These are phyloP conservation scores for Tonatia bakeri DNA, from an alignment of 2,113 vertebrate species.

Conservation along the genomic window DNA sequence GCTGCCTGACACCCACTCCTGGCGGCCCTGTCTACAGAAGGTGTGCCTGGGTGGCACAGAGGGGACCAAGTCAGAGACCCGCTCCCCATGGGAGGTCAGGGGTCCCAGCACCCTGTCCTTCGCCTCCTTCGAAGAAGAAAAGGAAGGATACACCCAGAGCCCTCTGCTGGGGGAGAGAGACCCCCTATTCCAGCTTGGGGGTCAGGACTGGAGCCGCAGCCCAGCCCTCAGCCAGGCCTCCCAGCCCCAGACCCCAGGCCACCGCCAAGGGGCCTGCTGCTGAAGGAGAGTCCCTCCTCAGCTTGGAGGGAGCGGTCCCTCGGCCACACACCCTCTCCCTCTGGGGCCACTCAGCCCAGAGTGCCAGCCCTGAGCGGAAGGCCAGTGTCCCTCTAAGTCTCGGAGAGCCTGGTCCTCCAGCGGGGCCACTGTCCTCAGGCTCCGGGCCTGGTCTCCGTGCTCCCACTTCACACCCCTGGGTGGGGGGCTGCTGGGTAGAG, in stretches of 20 bases:
- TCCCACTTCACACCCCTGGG: not conserved
- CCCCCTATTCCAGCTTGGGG: not conserved
- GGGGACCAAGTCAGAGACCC: not conserved
- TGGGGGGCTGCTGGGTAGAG: not conserved
- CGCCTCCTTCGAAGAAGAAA: not conserved
- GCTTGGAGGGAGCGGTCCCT: no score
- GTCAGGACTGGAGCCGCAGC: not conserved
- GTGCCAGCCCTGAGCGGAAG: not conserved
- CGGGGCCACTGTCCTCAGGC: not conserved
- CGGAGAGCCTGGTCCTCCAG: not conserved
- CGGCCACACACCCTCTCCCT: not conserved
- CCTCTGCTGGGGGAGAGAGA: not conserved
- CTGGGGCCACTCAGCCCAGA: not conserved
- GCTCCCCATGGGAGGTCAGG: accelerated
- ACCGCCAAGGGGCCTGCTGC: no score
- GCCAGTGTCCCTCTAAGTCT: accelerated
- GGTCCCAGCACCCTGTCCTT: no score
- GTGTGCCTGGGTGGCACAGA: not conserved
- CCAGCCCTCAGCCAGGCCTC: not conserved
- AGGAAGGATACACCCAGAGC: not conserved
- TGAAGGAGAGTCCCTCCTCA: no score
- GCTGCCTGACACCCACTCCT: not conserved
- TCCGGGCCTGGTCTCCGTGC: not conserved
- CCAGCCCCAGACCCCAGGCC: not conserved
- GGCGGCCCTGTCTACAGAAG: not conserved